Base-by-base conservation (phyloP, 2,888 invertebrate genomes). In the Nomada fucata region DNA sequence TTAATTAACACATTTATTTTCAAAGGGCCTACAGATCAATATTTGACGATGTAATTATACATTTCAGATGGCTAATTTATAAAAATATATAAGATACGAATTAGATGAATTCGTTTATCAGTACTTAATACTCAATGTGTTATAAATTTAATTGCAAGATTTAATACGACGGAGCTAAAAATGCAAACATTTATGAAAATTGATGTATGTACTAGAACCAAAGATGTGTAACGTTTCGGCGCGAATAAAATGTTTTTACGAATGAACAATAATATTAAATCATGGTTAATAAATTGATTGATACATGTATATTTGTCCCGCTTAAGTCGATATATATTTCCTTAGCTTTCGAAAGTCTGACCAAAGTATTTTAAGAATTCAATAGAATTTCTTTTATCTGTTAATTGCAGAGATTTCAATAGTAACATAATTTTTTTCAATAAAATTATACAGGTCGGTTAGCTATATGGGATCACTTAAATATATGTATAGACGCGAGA, bases 71-170 rank as follows among this genome's bases (percentile, higher is more conserved):
- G 2, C 3, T 44, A 47, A 63, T 23, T 44, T 47, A 20, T 63
- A 63, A 4, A 63, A 47, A 23, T 15, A 29, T 29, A 15, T 53
- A 20, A 42, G 36, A 26, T 50, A 59, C 29, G 60, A 64, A 61
- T 71, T 50, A 65, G 64, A n/a, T 71, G 55, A 9, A 23, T 63
- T 79, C 15, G 10, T 70, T 52, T 63, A 60, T 70, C 59, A 75
- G 79, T 87, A 86, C 79, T 85, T 87, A 85, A 85, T 77, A 85
- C 85, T 87, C 71, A 76, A 61, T 50, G 11, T 57, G 61, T 75
- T 52, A 15, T 20, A 26, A 44, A 29, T 61, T 75, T 23, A 29
- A 36, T 69, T 9, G 47, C 52, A 59, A 15, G 20, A 53, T 50
- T 67, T 52, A 59, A 50, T 29, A 26, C 23, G 73, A 42, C 3